These are phyloP conservation scores for Xanthorhoe designata DNA, from an alignment of 2,888 invertebrate genomes.

Conservation along the genomic window DNA sequence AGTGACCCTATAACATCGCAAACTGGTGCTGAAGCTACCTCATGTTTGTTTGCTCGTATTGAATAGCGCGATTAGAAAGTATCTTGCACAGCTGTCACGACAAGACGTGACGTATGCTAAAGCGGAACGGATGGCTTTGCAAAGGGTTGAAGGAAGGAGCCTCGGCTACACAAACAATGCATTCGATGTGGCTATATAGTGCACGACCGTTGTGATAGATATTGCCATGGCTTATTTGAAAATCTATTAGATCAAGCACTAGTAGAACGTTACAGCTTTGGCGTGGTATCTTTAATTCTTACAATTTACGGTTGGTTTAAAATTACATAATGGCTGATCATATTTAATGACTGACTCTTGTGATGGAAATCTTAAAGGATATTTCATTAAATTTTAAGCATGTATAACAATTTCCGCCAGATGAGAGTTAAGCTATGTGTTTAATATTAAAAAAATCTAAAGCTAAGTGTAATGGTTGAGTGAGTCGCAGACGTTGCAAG, in stretches of 20 bases:
- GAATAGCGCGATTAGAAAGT: conserved; percentile 82
- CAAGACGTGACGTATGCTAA: conserved; percentile 77
- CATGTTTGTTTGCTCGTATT: conserved; percentile 68
- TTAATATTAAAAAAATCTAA: conserved; percentile 26
- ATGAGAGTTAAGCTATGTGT: conserved; percentile 19
- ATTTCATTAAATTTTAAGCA: neutral
- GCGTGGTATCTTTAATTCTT: neutral
- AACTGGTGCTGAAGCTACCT: conserved; percentile 11
- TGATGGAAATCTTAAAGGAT: neutral
- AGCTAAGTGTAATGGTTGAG: conserved; percentile 59
- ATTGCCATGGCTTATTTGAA: neutral
- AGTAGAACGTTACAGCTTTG: neutral
- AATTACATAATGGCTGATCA: no score
- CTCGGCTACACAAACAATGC: conserved; percentile 73
- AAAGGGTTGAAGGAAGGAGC: conserved; percentile 79
- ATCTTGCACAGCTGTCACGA: conserved; percentile 79
- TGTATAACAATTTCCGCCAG: conserved; percentile 19
- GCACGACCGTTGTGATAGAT: conserved; percentile 64
- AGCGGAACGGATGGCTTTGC: conserved; percentile 80
- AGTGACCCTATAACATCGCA: neutral
- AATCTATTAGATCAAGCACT: neutral
- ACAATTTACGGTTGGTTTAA: neutral
- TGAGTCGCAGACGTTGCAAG: conserved; percentile 63
- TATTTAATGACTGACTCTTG: neutral
- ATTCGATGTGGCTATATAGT: conserved; percentile 73